Evolutionary conservation across 2,113 vertebrate species (phyloP).

Genomic region (Ceyx melanurus): DNA sequence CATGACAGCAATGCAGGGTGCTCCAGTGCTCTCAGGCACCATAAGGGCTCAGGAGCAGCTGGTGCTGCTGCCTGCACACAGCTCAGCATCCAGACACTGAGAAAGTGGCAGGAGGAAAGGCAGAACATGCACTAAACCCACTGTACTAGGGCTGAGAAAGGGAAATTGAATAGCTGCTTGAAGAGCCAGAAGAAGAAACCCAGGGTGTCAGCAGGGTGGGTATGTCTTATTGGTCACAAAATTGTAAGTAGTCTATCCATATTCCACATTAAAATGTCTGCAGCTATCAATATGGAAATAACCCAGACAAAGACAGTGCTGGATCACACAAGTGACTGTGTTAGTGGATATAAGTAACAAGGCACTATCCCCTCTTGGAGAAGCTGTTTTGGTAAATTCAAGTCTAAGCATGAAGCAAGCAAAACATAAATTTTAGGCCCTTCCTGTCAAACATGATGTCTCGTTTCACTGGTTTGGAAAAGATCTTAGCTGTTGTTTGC

Average conservation of each 20-base stretch:
- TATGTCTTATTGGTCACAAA: background rate
- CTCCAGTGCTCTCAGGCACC: background rate
- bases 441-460: conserved; percentile 55
- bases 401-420: conserved; percentile 68
- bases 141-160: background rate
- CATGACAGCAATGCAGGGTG: background rate
- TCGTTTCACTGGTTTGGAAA: conserved; percentile 69
- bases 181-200: background rate
- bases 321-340: conserved; percentile 31
- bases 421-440: conserved; percentile 67
- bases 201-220: background rate
- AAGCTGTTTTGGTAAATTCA: conserved; percentile 48
- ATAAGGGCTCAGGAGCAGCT: background rate
- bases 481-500: conserved; percentile 30
- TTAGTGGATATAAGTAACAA: conserved; percentile 58
- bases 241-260: background rate
- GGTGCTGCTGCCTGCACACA: background rate
- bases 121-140: background rate
- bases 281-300: background rate
- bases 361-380: conserved; percentile 21
- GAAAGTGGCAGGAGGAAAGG: background rate
- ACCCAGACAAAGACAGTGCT: background rate
- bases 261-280: background rate
- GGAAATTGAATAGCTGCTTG: background rate
- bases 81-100: rapidly evolving